Percentiles rank a stretch among this genome's conserved stretches.
phyloP scores from a whole-genome alignment of 23 tunicate genomes.

The Trididemnum clinides region DNA sequence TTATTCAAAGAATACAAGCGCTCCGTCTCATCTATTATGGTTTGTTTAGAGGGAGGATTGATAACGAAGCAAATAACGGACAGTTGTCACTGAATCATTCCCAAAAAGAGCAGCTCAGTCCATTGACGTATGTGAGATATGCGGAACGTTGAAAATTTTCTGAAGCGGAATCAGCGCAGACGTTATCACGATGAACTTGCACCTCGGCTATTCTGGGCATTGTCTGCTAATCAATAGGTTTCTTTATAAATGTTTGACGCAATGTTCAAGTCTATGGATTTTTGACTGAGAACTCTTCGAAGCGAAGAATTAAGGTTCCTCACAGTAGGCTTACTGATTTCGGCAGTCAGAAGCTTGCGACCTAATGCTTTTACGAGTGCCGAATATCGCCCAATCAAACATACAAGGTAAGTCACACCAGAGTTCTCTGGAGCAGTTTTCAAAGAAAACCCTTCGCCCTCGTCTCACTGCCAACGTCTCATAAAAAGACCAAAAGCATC shows the following conservation, averaged over 20 bases:
- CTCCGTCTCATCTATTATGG: no score
- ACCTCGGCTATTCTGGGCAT: not conserved
- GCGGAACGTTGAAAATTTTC: no score
- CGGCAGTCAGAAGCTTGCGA: constrained; percentile 10
- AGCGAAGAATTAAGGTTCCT: not conserved
- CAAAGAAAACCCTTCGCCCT: constrained; percentile 1
- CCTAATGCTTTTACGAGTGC: not conserved
- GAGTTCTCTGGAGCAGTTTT: not conserved
- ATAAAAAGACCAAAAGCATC: not conserved
- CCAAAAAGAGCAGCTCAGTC: no score
- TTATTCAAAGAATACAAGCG: no score
- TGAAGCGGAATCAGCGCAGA: no score
- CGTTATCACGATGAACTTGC: not conserved
- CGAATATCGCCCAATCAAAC: constrained; percentile 12
- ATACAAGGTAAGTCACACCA: constrained; percentile 14
- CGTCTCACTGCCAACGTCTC: constrained; percentile 31
- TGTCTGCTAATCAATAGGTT: not conserved
- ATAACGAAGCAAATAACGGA: no score
- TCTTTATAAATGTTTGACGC: not conserved
- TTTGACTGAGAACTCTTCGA: not conserved
- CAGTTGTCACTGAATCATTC: no score
- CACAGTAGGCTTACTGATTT: constrained; percentile 2
- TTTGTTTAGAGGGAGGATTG: no score
- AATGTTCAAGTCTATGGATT: not conserved
- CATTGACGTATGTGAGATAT: no score